These are phyloP conservation scores for Pseudomyrmex gracilis DNA, from an alignment of 1,140 invertebrate genomes.

Conservation along the genomic window DNA sequence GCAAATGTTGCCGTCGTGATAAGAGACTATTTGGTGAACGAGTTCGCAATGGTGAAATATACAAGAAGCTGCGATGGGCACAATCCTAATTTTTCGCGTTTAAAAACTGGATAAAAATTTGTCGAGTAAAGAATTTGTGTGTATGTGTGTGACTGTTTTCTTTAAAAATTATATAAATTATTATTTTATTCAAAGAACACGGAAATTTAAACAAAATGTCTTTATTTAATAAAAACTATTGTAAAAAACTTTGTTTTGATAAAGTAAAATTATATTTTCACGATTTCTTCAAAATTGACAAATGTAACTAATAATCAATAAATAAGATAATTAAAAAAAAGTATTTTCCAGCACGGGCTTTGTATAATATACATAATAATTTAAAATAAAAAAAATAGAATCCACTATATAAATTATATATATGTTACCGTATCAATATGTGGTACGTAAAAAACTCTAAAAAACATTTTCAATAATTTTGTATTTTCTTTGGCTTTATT, in stretches of 20 bases:
- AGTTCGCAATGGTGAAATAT: slow-evolving; percentile 36
- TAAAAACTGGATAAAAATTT: neutral
- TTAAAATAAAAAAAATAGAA: too few species aligned
- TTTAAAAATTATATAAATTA: too few species aligned
- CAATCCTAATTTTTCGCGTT: neutral
- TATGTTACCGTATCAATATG: too few species aligned
- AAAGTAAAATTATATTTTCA: neutral
- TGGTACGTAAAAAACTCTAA: too few species aligned
- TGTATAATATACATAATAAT: neutral
- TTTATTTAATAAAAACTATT: neutral
- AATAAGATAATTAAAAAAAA: neutral
- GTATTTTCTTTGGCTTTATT: neutral
- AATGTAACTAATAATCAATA: neutral
- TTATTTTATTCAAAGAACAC: neutral
- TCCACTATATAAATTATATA: too few species aligned
- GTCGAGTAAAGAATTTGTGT: neutral
- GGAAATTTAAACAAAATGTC: slow-evolving; percentile 4
- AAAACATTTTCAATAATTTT: neutral
- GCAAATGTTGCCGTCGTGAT: slow-evolving; percentile 33
- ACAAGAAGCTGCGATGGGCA: slow-evolving; percentile 50
- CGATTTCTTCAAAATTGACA: neutral
- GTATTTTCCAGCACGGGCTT: neutral
- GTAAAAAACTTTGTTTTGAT: neutral
- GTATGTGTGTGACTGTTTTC: too few species aligned
- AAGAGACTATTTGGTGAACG: slow-evolving; percentile 38